Evolutionary conservation across 2,797 vertebrate species (phyloP).

Genomic region (Lithobates pipiens): DNA sequence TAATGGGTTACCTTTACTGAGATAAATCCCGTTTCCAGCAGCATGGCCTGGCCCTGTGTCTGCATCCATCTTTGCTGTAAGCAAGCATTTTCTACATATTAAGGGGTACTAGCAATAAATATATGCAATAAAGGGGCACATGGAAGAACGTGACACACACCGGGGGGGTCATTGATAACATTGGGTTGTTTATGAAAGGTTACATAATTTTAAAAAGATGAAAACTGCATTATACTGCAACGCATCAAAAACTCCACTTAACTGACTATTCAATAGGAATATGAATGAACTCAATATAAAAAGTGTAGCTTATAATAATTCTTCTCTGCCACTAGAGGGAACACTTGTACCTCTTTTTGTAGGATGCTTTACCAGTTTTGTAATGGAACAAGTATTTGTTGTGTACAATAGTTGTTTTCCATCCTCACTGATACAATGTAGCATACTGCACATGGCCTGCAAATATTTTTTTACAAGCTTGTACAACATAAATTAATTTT

Average conservation of each 20-base stretch:
- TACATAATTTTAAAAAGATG: not conserved
- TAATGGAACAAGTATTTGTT: too few species aligned
- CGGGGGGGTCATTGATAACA: too few species aligned
- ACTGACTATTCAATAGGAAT: not conserved
- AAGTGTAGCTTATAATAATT: not conserved
- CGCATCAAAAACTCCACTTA: too few species aligned
- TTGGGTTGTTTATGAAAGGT: not conserved
- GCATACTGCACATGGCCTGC: too few species aligned
- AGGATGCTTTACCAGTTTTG: not conserved
- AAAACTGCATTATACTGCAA: not conserved
- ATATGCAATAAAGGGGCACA: not conserved
- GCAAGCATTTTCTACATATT: not conserved
- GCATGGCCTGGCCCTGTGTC: not conserved
- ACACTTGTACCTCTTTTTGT: not conserved
- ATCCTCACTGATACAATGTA: too few species aligned
- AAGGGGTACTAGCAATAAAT: not conserved
- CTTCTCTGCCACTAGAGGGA: slow-evolving; percentile 22
- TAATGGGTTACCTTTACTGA: not conserved
- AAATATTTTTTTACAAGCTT: too few species aligned
- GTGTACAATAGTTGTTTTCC: too few species aligned
- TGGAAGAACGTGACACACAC: not conserved
- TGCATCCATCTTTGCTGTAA: not conserved
- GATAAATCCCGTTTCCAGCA: not conserved
- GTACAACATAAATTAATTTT: too few species aligned
- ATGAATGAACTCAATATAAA: not conserved